Evolutionary conservation across 2,888 invertebrate species (phyloP), one percentile per base, ranked within the genome.

Genomic region (Sminthurinus aureus): DNA sequence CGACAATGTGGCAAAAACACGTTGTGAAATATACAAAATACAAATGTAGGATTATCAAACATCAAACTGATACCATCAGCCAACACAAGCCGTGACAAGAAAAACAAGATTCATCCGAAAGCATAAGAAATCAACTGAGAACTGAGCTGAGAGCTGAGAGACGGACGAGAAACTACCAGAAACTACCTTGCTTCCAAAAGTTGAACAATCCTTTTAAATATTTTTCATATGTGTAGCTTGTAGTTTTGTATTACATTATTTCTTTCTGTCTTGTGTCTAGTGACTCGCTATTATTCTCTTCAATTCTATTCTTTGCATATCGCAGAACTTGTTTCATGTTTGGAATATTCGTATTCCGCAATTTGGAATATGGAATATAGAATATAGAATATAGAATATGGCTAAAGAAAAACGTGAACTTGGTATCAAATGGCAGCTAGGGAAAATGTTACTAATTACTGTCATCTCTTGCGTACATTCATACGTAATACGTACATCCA

Each of bases 401-500:
- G 26, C 1, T 4, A 4, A 74, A 50, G 11, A 15, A 24, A 50
- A 50, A 75, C 52, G 75, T 75, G 75, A 75, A 52, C 75, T 15
- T 20, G 15, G 75, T n/a, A 75, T 75, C 51, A 75, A 52, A 38
- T 75, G 51, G 52, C n/a, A 75, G 38, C 51, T 50, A 75, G 75
- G 50, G 51, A n/a, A 20, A 75, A 75, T 51, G 51, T 51, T 75
- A 50, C 52, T 75, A 26, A 75, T 75, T 75, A 75, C 75, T n/a
- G 51, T 75, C 75, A 75, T 51, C 51, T 73, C 50, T 51, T 50
- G 51, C 75, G 38, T 38, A 38, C 38, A 38, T 38, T 38, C 6
- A 38, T 6, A 38, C 38, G 38, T 38, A 38, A 38, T 38, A 38
- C 1, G 6, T 38, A 38, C 38, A 38, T 38, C 38, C 38, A 38